Evolutionary conservation across 2,113 vertebrate species (phyloP), one percentile per base, ranked within the genome.

Genomic region (Malurus cyaneus): DNA sequence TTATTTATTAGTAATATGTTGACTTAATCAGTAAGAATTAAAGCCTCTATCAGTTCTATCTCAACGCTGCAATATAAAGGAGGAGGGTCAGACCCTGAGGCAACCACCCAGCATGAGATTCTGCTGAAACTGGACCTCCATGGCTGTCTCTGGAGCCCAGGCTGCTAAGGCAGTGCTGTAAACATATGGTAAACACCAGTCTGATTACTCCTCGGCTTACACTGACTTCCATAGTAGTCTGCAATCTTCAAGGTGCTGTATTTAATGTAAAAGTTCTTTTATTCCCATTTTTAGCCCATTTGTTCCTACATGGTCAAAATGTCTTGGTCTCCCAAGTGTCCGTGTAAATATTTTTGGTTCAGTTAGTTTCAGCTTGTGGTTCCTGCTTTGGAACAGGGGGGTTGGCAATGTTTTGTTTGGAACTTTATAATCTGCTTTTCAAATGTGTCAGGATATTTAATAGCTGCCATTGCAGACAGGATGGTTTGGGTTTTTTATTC

Each of bases 311-410:
- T 13, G 18, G 41, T 66, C 44, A 85, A 36, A 64, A 52, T 56
- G 4, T 24, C n/a, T 29, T 0, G 1, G 3, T 59, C 6, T 81
- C 44, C 44, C 8, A 1, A 49, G 21, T 8, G 14, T 28, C 34
- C 28, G 12, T 2, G 7, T 53, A 62, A 66, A 49, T 79, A 36
- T 31, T 79, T 77, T 59, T 28, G 3, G 39, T 91, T 39, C 23
- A 20, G 11, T 65, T 62, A 60, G 6, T 65, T 85, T 80, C 25
- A 49, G n/a, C 2, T 80, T 73, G 44, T 23, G 41, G 31, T 50
- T 49, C 28, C 46, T 42, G 8, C 53, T 83, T 67, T 0, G 2
- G 36, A 47, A 44, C 2, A 4, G 9, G 1, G 4, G 0, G 2
- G 1, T 21, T 59, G 65, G 21, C 8, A 52, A 34, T 28, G 47